Conservation (phyloP, 2,797 vertebrate species). For the Triplophysa yarkandensis region DNA sequence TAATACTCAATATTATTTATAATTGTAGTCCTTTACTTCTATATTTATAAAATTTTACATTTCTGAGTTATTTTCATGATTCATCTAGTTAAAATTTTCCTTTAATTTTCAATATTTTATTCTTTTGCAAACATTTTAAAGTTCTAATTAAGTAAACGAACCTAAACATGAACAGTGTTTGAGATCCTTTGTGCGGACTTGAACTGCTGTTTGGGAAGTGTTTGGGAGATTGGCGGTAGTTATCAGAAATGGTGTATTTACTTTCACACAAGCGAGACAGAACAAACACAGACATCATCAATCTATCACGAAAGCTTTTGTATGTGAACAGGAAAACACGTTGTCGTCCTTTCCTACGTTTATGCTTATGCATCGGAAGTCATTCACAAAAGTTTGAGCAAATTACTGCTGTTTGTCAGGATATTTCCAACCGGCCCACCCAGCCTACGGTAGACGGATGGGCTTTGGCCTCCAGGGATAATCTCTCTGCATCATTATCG, state of each 20-base stretch:
- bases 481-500: constrained; percentile 22
- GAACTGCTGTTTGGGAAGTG: not conserved
- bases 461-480: constrained; percentile 24
- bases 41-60: too few relatives aligned
- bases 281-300: constrained; percentile 29
- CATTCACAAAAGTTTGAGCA: constrained; percentile 26
- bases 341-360: not conserved
- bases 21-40: too few relatives aligned
- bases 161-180: not conserved
- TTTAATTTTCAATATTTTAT: too few relatives aligned
- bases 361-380: constrained; percentile 23
- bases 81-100: too few relatives aligned
- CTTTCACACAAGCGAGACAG: constrained; percentile 34
- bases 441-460: constrained; percentile 32
- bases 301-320: constrained; percentile 20
- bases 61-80: too few relatives aligned
- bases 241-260: constrained; percentile 14
- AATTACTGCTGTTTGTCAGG: constrained; percentile 49
- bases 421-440: constrained; percentile 35
- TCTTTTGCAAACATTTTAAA: too few relatives aligned
- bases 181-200: not conserved
- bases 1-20: too few relatives aligned
- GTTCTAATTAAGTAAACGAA: too few relatives aligned
- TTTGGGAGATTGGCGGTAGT: not conserved
- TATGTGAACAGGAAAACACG: constrained; percentile 26